Conservation (phyloP, 1,140 invertebrate species). For the Cryptotermes secundus region DNA sequence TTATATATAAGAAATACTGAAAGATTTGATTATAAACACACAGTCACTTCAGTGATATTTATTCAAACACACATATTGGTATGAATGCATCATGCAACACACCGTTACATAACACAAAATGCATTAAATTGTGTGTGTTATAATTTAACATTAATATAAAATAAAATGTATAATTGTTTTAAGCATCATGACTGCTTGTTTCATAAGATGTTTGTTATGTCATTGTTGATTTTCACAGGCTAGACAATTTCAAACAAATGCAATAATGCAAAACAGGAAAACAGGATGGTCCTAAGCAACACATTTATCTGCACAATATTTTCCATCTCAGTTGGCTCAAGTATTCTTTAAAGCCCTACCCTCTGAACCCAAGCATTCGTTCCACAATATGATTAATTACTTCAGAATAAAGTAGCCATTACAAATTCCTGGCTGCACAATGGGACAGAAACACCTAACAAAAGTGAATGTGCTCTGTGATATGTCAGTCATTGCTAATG, state of each 20-base stretch:
- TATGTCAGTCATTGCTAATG: background rate
- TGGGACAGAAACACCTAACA: background rate
- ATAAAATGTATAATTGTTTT: background rate
- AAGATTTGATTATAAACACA: no score
- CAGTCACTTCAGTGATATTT: background rate
- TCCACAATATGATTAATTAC: background rate
- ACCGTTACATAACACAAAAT: background rate
- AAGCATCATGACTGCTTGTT: background rate
- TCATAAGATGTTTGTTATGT: background rate
- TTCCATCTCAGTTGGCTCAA: background rate
- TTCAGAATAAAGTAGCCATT: background rate
- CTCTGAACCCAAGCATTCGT: background rate
- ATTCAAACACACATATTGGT: background rate
- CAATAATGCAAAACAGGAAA: background rate
- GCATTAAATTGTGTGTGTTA: background rate
- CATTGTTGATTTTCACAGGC: no score
- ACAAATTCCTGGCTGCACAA: background rate
- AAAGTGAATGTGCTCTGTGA: background rate
- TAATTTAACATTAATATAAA: constrained; percentile 10
- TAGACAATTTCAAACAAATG: background rate
- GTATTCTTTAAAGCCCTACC: background rate
- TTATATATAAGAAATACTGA: no score
- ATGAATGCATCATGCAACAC: background rate
- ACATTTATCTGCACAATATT: background rate
- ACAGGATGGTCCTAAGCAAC: background rate